A percentile compares a stretch with the other conserved stretches of the same genome.
phyloP scores from a whole-genome alignment of 2,797 vertebrate genomes.

The Labeo calbasu region DNA sequence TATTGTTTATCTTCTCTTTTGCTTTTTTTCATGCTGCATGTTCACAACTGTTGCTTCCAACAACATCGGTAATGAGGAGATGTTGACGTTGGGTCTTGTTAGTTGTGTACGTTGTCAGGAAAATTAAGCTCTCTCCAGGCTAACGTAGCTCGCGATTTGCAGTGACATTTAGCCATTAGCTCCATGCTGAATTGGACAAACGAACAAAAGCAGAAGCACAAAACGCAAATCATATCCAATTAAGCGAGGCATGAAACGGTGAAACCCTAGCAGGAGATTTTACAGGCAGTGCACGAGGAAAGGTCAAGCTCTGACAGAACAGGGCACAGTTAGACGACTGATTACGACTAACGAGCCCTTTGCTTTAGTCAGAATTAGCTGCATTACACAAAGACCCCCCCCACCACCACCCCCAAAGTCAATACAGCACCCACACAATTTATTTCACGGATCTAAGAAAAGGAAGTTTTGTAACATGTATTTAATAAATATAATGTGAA shows the following conservation, averaged over 20 bases:
- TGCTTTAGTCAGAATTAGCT: slow-evolving; percentile 74
- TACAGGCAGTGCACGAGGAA: slow-evolving; percentile 81
- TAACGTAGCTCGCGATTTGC: slow-evolving; percentile 81
- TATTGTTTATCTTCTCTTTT: slow-evolving; percentile 63
- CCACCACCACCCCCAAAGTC: slow-evolving; percentile 23
- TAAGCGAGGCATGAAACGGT: slow-evolving; percentile 89
- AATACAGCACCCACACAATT: slow-evolving; percentile 56
- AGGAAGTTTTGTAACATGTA: neutral
- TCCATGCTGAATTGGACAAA: slow-evolving; percentile 77
- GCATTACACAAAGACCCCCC: slow-evolving; percentile 58
- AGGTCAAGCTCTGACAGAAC: slow-evolving; percentile 88
- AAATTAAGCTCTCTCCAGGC: slow-evolving; percentile 76
- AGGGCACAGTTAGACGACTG: slow-evolving; percentile 70
- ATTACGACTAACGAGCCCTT: slow-evolving; percentile 88
- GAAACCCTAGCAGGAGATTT: slow-evolving; percentile 79
- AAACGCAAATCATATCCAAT: slow-evolving; percentile 87
- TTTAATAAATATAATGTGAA: neutral
- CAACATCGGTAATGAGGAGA: slow-evolving; percentile 78
- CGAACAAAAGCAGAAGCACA: slow-evolving; percentile 66
- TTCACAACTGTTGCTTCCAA: slow-evolving; percentile 69
- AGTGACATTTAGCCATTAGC: slow-evolving; percentile 90
- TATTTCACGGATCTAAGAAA: slow-evolving; percentile 22
- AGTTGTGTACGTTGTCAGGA: slow-evolving; percentile 65
- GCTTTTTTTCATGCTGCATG: slow-evolving; percentile 57
- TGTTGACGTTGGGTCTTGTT: slow-evolving; percentile 66